Evolutionary conservation across 2,888 invertebrate genomes (phyloP).

Genomic region (Eristalinus sepulchralis): DNA sequence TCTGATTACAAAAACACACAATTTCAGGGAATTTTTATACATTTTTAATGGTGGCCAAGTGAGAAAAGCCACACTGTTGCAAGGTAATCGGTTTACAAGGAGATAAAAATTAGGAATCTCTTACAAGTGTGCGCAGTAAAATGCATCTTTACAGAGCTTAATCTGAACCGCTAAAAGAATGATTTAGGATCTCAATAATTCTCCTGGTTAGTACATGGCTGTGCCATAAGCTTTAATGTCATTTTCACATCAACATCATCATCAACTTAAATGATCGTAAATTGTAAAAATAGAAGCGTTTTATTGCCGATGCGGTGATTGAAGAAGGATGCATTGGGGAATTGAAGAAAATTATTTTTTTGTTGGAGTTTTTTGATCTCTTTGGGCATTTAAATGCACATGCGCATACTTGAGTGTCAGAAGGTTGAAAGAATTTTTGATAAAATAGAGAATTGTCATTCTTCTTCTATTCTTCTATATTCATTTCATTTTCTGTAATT

Average conservation of each 20-base stretch:
- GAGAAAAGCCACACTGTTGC: constrained; percentile 44
- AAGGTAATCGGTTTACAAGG: constrained; percentile 16
- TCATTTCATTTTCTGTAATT: no score
- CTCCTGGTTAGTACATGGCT: constrained; percentile 45
- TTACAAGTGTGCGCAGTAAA: constrained; percentile 59
- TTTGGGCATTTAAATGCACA: not conserved
- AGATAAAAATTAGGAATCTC: constrained; percentile 28
- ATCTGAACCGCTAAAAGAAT: constrained; percentile 28
- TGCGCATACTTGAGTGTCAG: not conserved
- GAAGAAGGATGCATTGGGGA: constrained; percentile 2
- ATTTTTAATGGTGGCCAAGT: constrained; percentile 37
- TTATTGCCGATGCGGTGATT: constrained; percentile 36
- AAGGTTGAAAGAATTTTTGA: not conserved
- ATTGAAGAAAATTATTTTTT: not conserved
- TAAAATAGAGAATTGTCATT: not conserved
- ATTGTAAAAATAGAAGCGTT: constrained; percentile 64
- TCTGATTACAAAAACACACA: constrained; percentile 22
- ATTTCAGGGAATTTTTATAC: constrained; percentile 34
- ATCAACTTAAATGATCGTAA: constrained; percentile 66
- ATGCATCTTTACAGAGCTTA: constrained; percentile 32
- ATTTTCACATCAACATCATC: constrained; percentile 63
- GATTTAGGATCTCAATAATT: constrained; percentile 57
- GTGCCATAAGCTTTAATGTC: constrained; percentile 57
- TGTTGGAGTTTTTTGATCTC: not conserved
- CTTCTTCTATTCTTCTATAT: no score